phyloP scores from a whole-genome alignment of 2,797 vertebrate genomes.

The Myotis daubentonii region DNA sequence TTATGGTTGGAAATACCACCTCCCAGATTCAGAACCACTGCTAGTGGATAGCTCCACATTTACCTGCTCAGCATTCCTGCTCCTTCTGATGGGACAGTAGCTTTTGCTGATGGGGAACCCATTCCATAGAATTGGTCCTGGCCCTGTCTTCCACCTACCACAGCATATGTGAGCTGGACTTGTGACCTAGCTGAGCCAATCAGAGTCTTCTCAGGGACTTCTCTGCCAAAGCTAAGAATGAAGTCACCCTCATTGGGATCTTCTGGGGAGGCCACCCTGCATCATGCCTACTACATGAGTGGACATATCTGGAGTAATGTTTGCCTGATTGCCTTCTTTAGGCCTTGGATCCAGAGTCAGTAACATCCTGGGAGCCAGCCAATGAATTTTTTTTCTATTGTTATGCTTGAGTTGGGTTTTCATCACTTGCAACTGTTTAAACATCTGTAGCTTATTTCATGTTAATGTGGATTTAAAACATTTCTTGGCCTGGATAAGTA shows the following conservation, averaged over 20 bases:
- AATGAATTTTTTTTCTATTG: not conserved
- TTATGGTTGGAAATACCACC: not conserved
- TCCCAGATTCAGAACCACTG: not conserved
- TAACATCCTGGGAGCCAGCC: not conserved
- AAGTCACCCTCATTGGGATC: not conserved
- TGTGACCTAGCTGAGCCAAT: not conserved
- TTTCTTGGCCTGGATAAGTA: not conserved
- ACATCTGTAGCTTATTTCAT: slow-evolving; percentile 27
- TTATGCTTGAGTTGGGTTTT: not conserved
- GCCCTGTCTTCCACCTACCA: not conserved
- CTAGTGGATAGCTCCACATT: not conserved
- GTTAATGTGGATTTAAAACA: not conserved
- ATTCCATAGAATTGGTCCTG: not conserved
- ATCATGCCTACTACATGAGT: not conserved
- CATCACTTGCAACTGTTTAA: not conserved
- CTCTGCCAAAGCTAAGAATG: not conserved
- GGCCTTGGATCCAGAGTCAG: not conserved
- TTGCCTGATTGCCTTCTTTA: not conserved
- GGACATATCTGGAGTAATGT: not conserved
- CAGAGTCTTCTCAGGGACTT: not conserved
- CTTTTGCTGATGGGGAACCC: not conserved
- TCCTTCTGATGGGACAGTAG: not conserved
- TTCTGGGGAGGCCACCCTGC: not conserved
- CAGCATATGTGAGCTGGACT: not conserved
- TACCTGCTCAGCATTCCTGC: not conserved